Base-by-base conservation (phyloP, 2,113 vertebrate species). In the Heterotilapia buettikoferi region DNA sequence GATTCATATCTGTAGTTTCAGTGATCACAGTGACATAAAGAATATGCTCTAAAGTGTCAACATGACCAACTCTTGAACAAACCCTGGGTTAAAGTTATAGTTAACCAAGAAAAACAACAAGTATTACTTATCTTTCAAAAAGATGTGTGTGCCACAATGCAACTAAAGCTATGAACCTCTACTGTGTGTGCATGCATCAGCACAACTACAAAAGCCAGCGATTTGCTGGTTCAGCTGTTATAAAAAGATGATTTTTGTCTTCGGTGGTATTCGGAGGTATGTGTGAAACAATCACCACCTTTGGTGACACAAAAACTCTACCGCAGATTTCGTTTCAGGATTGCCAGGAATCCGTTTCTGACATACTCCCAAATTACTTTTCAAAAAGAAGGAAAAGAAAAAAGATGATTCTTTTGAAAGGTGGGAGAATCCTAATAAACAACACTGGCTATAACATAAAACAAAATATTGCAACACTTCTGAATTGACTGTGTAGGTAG, bases 261-360 rank as follows among this genome's bases (percentile, higher is more conserved):
- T 26, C 3, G 21, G 66, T 71, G 66, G 3, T 24, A 71, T 43
- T 71, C 1, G 13, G 21, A 43, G 38, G 0, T 16, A 2, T 3
- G 5, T 14, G 36, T 24, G 63, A 43, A 71, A 71, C 63, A 40
- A 24, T 40, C 66, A 16, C 21, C 38, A 43, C 36, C 66, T 71
- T 40, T 71, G 66, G 36, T 43, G 66, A 43, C 66, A 26, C 38
- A 40, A 71, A 71, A 43, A 24, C 3, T 73, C 66, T 45, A 1
- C 13, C 0, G 1, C 38, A 18, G 38, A 3, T 26, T 45, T 43
- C 0, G 5, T 26, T 47, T 76, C 3, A 19, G 21, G 40, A 3
- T 45, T 26, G 36, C 36, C 66, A 43, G 66, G 21, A 43, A 45
- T 73, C 21, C 0, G 7, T 71, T 71, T 43, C 5, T 71, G 40